Conservation (phyloP, 2,113 vertebrate genomes). For the Salvelinus fontinalis region DNA sequence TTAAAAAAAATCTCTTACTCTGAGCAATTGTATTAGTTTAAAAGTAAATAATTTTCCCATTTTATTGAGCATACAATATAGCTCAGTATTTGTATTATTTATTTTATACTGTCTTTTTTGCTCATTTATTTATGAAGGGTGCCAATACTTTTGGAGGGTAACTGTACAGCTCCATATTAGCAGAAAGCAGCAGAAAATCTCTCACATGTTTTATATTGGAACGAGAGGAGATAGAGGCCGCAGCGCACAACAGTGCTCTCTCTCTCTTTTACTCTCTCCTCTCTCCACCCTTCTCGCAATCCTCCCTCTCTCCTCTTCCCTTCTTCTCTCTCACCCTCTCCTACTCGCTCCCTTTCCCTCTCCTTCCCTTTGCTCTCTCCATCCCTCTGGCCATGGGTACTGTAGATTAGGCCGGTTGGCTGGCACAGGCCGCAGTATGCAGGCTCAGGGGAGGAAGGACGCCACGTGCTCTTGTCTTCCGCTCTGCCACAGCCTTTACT, state of each 20-base stretch:
- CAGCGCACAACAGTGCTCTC: not conserved
- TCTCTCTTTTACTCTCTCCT: not conserved
- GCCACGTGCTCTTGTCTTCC: constrained; percentile 33
- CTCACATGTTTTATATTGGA: too few species aligned
- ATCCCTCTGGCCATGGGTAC: constrained; percentile 27
- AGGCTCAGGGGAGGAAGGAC: constrained; percentile 33
- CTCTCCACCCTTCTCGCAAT: not conserved
- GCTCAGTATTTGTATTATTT: too few species aligned
- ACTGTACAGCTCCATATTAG: not conserved
- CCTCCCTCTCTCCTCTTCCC: not conserved
- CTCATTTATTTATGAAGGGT: too few species aligned
- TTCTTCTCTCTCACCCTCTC: not conserved
- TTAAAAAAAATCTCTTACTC: too few species aligned
- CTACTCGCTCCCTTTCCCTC: not conserved
- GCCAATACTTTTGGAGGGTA: too few species aligned
- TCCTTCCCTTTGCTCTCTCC: not conserved
- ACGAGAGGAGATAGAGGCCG: constrained; percentile 12
- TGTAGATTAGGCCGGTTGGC: too few species aligned
- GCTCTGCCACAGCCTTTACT: constrained; percentile 26
- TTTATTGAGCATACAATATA: too few species aligned
- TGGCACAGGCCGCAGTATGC: constrained; percentile 37
- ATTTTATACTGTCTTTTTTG: too few species aligned
- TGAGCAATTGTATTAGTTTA: too few species aligned
- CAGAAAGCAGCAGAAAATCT: not conserved
- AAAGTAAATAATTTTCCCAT: too few species aligned